Base-by-base conservation (phyloP, 2,797 vertebrate species). In the Calcarius lapponicus region DNA sequence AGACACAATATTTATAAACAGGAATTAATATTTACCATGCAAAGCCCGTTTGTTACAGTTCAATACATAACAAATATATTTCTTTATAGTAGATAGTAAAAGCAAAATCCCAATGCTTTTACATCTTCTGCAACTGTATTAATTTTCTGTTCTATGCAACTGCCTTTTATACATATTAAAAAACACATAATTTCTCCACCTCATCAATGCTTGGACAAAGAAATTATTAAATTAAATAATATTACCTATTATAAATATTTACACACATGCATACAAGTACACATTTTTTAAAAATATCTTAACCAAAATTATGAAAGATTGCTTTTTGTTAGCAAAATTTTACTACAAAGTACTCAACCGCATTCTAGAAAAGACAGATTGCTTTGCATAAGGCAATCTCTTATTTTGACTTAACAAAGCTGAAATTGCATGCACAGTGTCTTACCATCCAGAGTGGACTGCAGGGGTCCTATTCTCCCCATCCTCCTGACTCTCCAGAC, bases 381-480 rank as follows among this genome's bases (percentile, higher is more conserved):
- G 47, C 53, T 71, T 32, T 36, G 21, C 20, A 3, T 14, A 48
- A 65, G 29, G 17, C 20, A 79, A 87, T 50, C 28, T 20, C 26
- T 28, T 65, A 31, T 22, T 86, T 54, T 58, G 28, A 72, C 29
- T 69, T 50, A 31, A 19, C 31, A 73, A 67, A 57, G 50, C 13
- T 88, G 82, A 43, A 57, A 42, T 17, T 32, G 28, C 12, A n/a
- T 0, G 38, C 36, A 43, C 11, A 24, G 13, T 38, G 25, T 91
- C 97, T 98, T 97, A 99, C 99, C 99, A 87, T 99, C 99, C 86
- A 99, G 97, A 17, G 98, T 99, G 58, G 99, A 99, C 34, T 99
- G 99, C 79, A 99, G 97, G 0, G 99, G 99, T 69, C 99, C 99
- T 20, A 99, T 99, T 80, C 99, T 98, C 15, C 99, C 99, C 99